Percentiles rank a stretch among this genome's conserved stretches.
Conservation (phyloP, 2,113 vertebrate species). For the Chaetodon trifascialis region DNA sequence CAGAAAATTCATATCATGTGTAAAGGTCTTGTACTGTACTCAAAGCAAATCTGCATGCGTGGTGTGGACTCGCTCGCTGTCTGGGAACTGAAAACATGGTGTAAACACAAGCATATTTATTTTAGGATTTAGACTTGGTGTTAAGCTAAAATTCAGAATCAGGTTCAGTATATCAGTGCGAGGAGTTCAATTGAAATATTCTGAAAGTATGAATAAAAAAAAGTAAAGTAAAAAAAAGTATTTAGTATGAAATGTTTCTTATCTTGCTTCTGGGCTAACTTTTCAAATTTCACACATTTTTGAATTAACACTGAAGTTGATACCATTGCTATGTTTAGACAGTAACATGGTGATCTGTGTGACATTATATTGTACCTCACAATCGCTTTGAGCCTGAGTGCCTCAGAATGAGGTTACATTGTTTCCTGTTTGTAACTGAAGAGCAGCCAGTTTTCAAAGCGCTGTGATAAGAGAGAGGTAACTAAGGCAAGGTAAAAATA, state of each 20-base stretch:
- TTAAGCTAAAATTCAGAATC: not conserved
- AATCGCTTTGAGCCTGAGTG: not conserved
- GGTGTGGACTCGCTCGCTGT: not conserved
- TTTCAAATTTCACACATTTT: not conserved
- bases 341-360: not conserved
- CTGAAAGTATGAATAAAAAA: too few relatives aligned
- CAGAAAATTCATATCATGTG: not conserved
- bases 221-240: too few relatives aligned
- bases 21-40: not conserved
- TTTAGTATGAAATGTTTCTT: not conserved
- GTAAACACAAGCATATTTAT: not conserved
- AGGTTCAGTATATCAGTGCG: not conserved
- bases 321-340: not conserved
- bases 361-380: not conserved
- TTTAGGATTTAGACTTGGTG: not conserved
- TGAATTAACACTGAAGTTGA: not conserved
- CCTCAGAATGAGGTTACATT: conserved; percentile 75
- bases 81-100: not conserved
- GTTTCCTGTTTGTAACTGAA: conserved; percentile 87
- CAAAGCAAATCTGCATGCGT: not conserved
- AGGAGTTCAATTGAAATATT: not conserved
- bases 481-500: conserved; percentile 78
- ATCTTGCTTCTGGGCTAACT: not conserved
- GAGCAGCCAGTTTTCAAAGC: conserved; percentile 66
- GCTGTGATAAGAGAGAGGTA: conserved; percentile 37